Evolutionary conservation across 2,113 vertebrate species (phyloP), one percentile per base, ranked within the genome.

Genomic region (Salminus brasiliensis): DNA sequence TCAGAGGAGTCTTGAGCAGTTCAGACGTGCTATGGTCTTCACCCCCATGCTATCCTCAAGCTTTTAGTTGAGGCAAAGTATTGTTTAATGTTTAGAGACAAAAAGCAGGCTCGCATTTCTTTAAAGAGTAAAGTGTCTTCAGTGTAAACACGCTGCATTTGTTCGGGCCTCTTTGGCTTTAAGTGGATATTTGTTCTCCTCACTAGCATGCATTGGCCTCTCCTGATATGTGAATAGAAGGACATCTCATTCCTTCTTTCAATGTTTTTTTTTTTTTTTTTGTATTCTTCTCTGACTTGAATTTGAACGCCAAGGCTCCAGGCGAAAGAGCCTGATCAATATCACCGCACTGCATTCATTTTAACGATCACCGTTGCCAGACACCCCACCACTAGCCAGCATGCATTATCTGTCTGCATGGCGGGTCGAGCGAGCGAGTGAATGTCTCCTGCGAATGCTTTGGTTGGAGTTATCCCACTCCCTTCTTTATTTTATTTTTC

Each of bases 351-450:
- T 30, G 68, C 76, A 79, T 73, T 82, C 60, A 60, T 68, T 70
- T 78, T 62, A 78, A 73, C 23, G 39, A 55, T 65, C 6, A 21
- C 47, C 9, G 23, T 55, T 34, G 57, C 34, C 7, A 73, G 45
- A 55, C 39, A 41, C 41, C 72, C 52, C 30, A 47, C 59, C 57
- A 60, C 27, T 13, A 11, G 83, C 75, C 59, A 47, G 65, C 70
- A 79, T 81, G 75, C 47, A 47, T 74, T 74, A 81, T 80, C 18
- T 74, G 23, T 49, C 52, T 72, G 80, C 74, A 77, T 82, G 69
- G 36, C 52, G 15, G 30, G 43, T 23, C 67, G 63, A 72, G 43
- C 47, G 32, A n/a, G n/a, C n/a, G n/a, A n/a, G 34, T 25, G 27
- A 45, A 67, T 73, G 34, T 67, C 70, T 39, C n/a, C 59, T 70